Evolutionary conservation across 2,888 invertebrate species (phyloP).

Genomic region (Dryomyza anilis): DNA sequence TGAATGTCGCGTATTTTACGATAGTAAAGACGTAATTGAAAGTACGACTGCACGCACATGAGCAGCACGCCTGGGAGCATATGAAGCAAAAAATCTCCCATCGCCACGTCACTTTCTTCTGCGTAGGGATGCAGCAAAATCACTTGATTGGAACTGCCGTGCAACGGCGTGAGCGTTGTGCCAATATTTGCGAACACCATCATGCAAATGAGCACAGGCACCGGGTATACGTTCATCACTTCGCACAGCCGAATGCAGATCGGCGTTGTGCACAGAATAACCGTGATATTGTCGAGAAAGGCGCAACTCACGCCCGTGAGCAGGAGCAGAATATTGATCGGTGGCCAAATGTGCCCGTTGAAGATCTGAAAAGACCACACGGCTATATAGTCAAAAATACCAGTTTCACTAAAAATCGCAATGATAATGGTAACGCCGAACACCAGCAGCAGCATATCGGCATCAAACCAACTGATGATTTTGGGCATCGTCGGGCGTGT

Average conservation of each 20-base stretch:
- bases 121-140: constrained; percentile 15
- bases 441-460: constrained; percentile 33
- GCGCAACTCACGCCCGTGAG: constrained; percentile 2
- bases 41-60: constrained; percentile 30
- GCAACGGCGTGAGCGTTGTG: constrained; percentile 28
- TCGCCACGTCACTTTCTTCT: neutral
- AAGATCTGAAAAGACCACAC: constrained; percentile 32
- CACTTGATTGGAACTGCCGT: constrained; percentile 19
- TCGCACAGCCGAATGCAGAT: constrained; percentile 37
- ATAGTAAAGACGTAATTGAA: constrained; percentile 34
- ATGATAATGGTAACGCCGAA: constrained; percentile 35
- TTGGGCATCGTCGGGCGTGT: constrained; percentile 26
- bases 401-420: constrained; percentile 34
- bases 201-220: constrained; percentile 34
- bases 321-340: constrained; percentile 30
- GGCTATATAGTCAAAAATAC: constrained; percentile 36
- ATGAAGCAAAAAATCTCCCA: constrained; percentile 25
- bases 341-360: constrained; percentile 41
- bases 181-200: constrained; percentile 37
- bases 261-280: constrained; percentile 35
- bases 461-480: constrained; percentile 33
- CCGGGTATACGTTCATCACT: constrained; percentile 37
- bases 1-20: constrained; percentile 33
- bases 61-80: constrained; percentile 35
- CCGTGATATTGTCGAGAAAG: constrained; percentile 31